A percentile compares a stretch with the other conserved stretches of the same genome.
Evolutionary conservation across 1,140 invertebrate genomes (phyloP).

Genomic region (Cyclina sinensis): DNA sequence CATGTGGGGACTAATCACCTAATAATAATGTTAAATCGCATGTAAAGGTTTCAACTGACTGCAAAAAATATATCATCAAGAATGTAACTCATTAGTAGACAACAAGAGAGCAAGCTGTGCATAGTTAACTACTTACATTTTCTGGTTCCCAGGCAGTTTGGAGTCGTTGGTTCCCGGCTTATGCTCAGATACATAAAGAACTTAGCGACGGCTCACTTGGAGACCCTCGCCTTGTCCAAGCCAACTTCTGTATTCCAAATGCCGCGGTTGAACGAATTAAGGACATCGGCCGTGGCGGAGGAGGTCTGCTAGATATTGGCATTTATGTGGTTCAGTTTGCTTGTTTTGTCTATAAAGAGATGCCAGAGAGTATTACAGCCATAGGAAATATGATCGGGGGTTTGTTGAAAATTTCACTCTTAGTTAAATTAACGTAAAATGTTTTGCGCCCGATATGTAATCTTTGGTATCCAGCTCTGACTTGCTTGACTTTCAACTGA

Average conservation of each 20-base stretch:
- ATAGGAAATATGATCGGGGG: slow-evolving; percentile 86
- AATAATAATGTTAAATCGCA: too few species aligned
- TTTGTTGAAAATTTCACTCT: not conserved
- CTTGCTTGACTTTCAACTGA: too few species aligned
- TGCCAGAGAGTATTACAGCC: slow-evolving; percentile 89
- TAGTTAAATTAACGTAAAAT: too few species aligned
- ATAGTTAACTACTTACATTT: too few species aligned
- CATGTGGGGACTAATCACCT: too few species aligned
- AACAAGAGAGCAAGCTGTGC: too few species aligned
- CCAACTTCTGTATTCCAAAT: slow-evolving; percentile 90
- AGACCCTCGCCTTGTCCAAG: slow-evolving; percentile 89
- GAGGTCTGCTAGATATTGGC: slow-evolving; percentile 93
- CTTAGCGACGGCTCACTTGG: slow-evolving; percentile 90
- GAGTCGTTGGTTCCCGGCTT: slow-evolving; percentile 93
- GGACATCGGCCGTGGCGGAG: slow-evolving; percentile 91
- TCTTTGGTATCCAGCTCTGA: too few species aligned
- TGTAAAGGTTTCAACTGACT: too few species aligned
- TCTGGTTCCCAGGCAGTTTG: slow-evolving; percentile 90
- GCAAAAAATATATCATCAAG: too few species aligned
- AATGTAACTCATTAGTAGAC: too few species aligned
- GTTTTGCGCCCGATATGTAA: too few species aligned
- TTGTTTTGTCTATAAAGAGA: slow-evolving; percentile 90
- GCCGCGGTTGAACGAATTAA: slow-evolving; percentile 88
- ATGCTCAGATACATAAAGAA: slow-evolving; percentile 87
- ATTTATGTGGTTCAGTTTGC: slow-evolving; percentile 93